These are phyloP conservation scores for Drosophila anomalata DNA, from an alignment of 2,888 invertebrate genomes.

Conservation along the genomic window DNA sequence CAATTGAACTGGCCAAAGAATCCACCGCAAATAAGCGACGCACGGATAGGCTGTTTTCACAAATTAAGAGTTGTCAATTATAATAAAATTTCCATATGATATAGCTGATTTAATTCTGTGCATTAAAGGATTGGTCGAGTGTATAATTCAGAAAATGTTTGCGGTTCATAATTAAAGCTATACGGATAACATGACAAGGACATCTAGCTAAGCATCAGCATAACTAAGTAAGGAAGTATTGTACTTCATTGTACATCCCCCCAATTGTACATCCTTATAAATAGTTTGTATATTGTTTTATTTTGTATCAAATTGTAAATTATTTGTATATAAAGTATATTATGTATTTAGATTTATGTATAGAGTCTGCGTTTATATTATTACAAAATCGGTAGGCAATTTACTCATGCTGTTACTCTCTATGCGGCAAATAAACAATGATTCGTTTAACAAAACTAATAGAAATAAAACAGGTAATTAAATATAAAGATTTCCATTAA, in stretches of 20 bases:
- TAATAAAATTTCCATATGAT: slow-evolving; percentile 1
- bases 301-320: slow-evolving; percentile 70
- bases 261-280: not conserved
- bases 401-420: slow-evolving; percentile 20
- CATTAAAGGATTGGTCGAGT: not conserved
- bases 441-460: slow-evolving; percentile 10
- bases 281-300: slow-evolving; percentile 52
- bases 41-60: slow-evolving; percentile 12
- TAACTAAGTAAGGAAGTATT: too few species aligned
- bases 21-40: slow-evolving; percentile 14
- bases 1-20: slow-evolving; percentile 44
- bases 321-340: slow-evolving; percentile 60
- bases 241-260: not conserved
- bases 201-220: too few species aligned
- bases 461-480: slow-evolving; percentile 21
- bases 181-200: not conserved
- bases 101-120: slow-evolving; percentile 1
- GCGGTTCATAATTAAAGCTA: not conserved
- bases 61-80: slow-evolving; percentile 36
- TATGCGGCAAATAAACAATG: slow-evolving; percentile 16
- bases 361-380: slow-evolving; percentile 59
- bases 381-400: slow-evolving; percentile 62
- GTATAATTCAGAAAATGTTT: not conserved
- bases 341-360: slow-evolving; percentile 28
- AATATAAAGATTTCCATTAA: slow-evolving; percentile 41